Evolutionary conservation across 2,888 invertebrate genomes (phyloP).

Genomic region (Anoplius nigerrimus): DNA sequence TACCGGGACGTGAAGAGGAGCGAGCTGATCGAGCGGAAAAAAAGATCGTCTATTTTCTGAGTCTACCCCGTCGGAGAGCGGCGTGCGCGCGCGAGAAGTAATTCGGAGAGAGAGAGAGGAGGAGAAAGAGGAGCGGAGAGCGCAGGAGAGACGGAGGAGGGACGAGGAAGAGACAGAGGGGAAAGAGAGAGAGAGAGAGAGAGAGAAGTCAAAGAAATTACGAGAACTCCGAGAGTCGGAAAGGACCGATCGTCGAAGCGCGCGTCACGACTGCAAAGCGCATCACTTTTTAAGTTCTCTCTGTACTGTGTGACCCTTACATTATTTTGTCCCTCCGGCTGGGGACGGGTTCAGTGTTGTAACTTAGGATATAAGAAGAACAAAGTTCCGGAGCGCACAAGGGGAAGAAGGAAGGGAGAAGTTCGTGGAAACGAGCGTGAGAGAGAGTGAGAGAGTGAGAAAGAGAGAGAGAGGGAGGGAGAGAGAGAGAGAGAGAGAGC

Average conservation of each 20-base stretch:
- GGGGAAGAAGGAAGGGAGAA: constrained; percentile 41
- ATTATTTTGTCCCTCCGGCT: constrained; percentile 70
- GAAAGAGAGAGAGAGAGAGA: constrained; percentile 16
- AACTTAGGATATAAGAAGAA: constrained; percentile 71
- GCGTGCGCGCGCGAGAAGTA: constrained; percentile 25
- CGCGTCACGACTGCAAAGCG: constrained; percentile 27
- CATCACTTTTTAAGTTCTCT: constrained; percentile 63
- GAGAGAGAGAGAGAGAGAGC: constrained; percentile 8
- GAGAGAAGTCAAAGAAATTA: constrained; percentile 16
- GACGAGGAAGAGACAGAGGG: constrained; percentile 18
- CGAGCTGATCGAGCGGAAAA: constrained; percentile 15
- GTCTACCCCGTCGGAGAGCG: constrained; percentile 25
- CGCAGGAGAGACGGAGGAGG: constrained; percentile 14
- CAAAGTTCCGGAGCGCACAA: constrained; percentile 66
- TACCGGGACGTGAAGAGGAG: constrained; percentile 8
- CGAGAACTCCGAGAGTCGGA: constrained; percentile 18
- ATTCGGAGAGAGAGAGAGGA: background rate
- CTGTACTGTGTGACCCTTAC: constrained; percentile 69
- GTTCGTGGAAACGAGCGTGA: constrained; percentile 28
- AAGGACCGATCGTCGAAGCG: constrained; percentile 40
- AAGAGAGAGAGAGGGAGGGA: constrained; percentile 29
- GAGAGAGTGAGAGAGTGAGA: constrained; percentile 35
- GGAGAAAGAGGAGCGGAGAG: constrained; percentile 7
- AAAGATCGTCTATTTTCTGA: constrained; percentile 43
- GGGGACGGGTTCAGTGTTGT: constrained; percentile 73